Evolutionary conservation across 2,797 vertebrate species (phyloP).

Genomic region (Acrossocheilus fasciatus): DNA sequence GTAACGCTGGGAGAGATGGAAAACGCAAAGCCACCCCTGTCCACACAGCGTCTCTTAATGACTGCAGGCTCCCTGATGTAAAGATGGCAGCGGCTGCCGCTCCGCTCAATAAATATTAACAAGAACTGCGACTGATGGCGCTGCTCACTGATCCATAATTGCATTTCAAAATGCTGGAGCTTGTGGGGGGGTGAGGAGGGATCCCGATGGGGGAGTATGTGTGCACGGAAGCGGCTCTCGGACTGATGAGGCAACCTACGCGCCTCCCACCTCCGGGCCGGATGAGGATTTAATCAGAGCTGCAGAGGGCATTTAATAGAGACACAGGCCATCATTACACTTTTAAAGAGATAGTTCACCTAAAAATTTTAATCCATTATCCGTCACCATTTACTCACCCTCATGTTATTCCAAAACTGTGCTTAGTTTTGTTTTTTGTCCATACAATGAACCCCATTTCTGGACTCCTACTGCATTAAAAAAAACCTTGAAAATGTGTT

Average conservation of each 20-base stretch:
- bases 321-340: slow-evolving; percentile 58
- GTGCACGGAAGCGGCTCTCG: slow-evolving; percentile 17
- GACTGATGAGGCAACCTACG: slow-evolving; percentile 48
- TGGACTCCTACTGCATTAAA: neutral
- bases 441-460: neutral
- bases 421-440: neutral
- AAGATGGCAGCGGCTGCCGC: slow-evolving; percentile 77
- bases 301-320: slow-evolving; percentile 54
- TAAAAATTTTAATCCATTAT: neutral
- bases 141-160: slow-evolving; percentile 85
- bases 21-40: slow-evolving; percentile 49
- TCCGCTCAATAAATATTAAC: slow-evolving; percentile 86
- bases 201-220: slow-evolving; percentile 52
- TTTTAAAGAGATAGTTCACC: slow-evolving; percentile 52
- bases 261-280: slow-evolving; percentile 24
- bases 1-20: slow-evolving; percentile 45
- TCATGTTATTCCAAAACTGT: neutral
- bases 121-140: slow-evolving; percentile 81
- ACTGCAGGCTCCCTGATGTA: slow-evolving; percentile 71
- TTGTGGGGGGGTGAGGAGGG: slow-evolving; percentile 51
- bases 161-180: slow-evolving; percentile 80
- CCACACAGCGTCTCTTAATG: slow-evolving; percentile 71
- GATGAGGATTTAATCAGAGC: slow-evolving; percentile 60
- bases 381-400: neutral
- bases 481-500: neutral